phyloP scores from a whole-genome alignment of 2,113 vertebrate genomes.

The Onychostruthus taczanowskii region DNA sequence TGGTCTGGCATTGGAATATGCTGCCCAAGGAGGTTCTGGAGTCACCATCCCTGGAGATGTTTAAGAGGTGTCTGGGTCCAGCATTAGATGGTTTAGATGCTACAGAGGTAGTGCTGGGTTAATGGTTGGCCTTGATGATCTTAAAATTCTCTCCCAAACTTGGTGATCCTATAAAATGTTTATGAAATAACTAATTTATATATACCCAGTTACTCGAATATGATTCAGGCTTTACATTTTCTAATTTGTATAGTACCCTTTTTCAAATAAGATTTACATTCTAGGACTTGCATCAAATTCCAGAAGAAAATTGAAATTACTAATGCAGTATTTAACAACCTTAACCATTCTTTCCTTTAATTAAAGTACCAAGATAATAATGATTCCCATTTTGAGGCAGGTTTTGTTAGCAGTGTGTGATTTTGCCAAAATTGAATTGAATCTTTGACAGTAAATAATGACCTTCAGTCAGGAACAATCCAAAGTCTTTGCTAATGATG shows the following conservation, averaged over 20 bases:
- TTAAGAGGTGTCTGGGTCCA: neutral
- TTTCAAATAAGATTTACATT: neutral
- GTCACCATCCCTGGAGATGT: neutral
- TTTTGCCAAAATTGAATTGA: constrained; percentile 12
- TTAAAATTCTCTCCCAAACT: neutral
- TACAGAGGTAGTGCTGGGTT: neutral
- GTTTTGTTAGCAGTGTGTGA: neutral
- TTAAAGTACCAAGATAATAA: constrained; percentile 12
- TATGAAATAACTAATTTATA: neutral
- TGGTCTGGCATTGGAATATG: neutral
- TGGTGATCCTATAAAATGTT: neutral
- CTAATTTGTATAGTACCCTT: neutral
- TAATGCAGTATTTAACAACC: neutral
- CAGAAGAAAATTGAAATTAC: neutral
- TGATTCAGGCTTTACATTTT: neutral
- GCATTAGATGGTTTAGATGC: neutral
- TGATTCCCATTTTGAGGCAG: neutral
- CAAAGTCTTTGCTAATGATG: neutral
- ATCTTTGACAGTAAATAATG: constrained; percentile 31
- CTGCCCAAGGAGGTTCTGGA: neutral
- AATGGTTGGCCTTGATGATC: neutral
- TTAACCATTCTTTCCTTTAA: neutral
- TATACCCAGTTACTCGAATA: neutral
- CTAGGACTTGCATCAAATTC: neutral
- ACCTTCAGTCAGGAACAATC: constrained; percentile 9